Base-by-base conservation (phyloP, 2,888 invertebrate species). In the Drosophila maculinotata region DNA sequence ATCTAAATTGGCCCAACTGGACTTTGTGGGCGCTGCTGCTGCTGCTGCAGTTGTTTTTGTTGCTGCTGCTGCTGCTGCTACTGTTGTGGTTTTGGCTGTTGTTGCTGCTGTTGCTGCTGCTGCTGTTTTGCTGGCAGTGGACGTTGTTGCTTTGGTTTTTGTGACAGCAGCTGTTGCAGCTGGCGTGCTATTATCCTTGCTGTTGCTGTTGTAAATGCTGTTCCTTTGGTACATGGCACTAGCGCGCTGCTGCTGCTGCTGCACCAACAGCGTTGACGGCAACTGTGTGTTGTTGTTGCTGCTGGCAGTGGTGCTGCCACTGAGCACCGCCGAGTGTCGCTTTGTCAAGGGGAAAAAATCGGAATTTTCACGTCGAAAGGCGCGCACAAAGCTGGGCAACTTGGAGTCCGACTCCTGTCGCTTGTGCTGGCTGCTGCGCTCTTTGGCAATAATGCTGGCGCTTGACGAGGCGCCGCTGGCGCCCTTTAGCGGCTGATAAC, bases 301-400 rank as follows among this genome's bases (percentile, higher is more conserved):
- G 69, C 75, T 71, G 75, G 54, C 65, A 42, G 28, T 33, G 42
- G 35, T 25, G 69, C 77, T 73, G 78, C 77, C 76, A 73, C 92
- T 92, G 81, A 93, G 92, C 86, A 94, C 93, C 14, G 96, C 96
- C 39, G 96, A 96, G 91, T 96, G 96, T 44, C 96, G 93, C 74
- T 95, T 94, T 17, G 95, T 94, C 53, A 95, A 92, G 8, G 96
- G 96, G 89, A 96, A 96, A 86, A 97, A 94, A 90, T 97, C 96
- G 0, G 96, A 96, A 90, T 96, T 96, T 90, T 97, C 96, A 72
- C 97, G 93, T 65, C 96, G 93, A 91, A 97, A 96, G 30, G 95
- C 95, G 77, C 96, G 93, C 73, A 95, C 94, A 91, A 96, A 96
- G 67, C 95, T 94, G 44, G 94, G 93, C 78, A 95, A 92, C 90